Evolutionary conservation across 2,888 invertebrate species (phyloP), one percentile per base, ranked within the genome.

Genomic region (Nomada fabriciana): DNA sequence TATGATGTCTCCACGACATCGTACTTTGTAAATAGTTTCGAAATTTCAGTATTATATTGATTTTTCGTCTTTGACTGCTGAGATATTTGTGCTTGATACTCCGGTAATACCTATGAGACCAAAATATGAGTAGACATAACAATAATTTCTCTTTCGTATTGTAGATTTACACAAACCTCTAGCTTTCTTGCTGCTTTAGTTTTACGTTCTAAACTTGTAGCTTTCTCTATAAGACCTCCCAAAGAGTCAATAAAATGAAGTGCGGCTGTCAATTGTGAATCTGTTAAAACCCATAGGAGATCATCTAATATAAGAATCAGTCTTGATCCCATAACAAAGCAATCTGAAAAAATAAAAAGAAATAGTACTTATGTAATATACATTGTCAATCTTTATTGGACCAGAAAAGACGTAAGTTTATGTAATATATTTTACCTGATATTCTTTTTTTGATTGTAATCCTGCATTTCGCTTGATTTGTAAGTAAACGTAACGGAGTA

Each of bases 1-100:
- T 99, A 99, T 0, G 99, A 99, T 0, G 99, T 99, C 94, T 99
- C 99, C 0, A 97, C 95, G n/a, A 99, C 98, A 95, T 99, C 99
- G 93, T 97, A 98, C 65, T 96, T 96, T 47, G 96, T 96, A 94
- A 98, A 99, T 94, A 97, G 95, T 86, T 96, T 96, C 76, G 94
- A 94, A 72, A 94, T 93, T 59, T 94, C 93, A 57, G 94, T 93
- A 78, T 89, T 91, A 36, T 89, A 92, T 42, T 93, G 90, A 82
- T 92, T 94, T 87, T 94, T 94, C 25, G 94, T 90, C 86, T 95
- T 92, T 52, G 94, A 94, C 91, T 95, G 95, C 88, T 96, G 96
- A 25, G 96, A 95, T 84, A 95, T 91, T 94, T 97, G 97, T 36
- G 97, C 96, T 93, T 96, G 96, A 94, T 97, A 97, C 93, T 97